Percentiles rank a stretch among this genome's conserved stretches.
These are phyloP conservation scores for Aptenodytes patagonicus DNA, from an alignment of 2,113 vertebrate species.

Conservation along the genomic window DNA sequence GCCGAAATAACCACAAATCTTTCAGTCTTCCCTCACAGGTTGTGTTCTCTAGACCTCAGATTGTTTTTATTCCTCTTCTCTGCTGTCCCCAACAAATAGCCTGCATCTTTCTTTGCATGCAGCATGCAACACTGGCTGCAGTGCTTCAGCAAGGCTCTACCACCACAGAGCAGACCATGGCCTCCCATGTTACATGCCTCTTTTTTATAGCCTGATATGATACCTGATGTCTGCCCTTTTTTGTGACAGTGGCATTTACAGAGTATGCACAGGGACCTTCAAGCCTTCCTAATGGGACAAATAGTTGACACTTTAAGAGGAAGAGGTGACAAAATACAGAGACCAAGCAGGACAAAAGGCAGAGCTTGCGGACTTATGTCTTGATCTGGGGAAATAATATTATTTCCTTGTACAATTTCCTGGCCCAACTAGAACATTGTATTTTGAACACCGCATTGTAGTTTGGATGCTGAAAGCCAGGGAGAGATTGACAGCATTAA, in stretches of 20 bases:
- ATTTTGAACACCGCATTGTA: background rate
- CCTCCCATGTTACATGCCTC: background rate
- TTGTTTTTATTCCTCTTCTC: background rate
- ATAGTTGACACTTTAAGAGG: background rate
- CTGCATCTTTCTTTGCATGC: background rate
- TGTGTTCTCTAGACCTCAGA: background rate
- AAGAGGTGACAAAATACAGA: background rate
- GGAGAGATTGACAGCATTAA: background rate
- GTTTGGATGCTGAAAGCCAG: background rate
- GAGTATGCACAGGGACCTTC: background rate
- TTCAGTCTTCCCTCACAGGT: background rate
- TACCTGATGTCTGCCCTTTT: background rate
- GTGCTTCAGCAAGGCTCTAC: background rate
- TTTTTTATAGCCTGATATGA: background rate
- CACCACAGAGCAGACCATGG: background rate
- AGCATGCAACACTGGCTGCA: background rate
- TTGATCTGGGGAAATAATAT: background rate
- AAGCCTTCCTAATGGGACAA: background rate
- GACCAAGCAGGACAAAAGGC: background rate
- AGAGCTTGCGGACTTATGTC: background rate
- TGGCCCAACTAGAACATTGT: background rate
- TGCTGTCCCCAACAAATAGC: background rate
- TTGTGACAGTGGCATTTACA: background rate
- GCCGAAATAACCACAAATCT: background rate
- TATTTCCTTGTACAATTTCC: background rate